Evolutionary conservation across 2,797 vertebrate genomes (phyloP), one percentile per base, ranked within the genome.

Genomic region (Hydrophis major): DNA sequence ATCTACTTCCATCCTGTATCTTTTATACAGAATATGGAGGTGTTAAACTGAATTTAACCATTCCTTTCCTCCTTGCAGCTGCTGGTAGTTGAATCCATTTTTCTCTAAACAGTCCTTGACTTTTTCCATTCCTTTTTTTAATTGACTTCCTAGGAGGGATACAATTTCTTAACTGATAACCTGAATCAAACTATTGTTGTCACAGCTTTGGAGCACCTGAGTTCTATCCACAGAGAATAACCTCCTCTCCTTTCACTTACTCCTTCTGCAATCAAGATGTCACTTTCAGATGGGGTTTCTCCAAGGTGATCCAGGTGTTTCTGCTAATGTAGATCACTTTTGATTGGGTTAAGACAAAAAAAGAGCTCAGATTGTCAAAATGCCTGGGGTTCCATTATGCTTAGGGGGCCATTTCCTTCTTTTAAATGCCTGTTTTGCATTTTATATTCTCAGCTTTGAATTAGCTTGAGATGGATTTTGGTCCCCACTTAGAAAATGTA

Each of bases 301-400:
- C 50, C 28, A 92, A 91, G 89, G 56, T 88, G 87, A 59, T 60
- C 55, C 90, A 90, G 57, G 92, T 94, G 89, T 91, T 92, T 87
- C 74, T 53, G 32, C 78, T 88, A 66, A 89, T 78, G 90, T 57
- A 69, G 86, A 86, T 88, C 57, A 88, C 42, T 37, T 89, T 74
- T 88, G 87, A 94, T 42, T 63, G 61, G 86, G 18, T 92, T 37
- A 83, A 87, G 37, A 89, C 89, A 28, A 66, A 88, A 78, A 87
- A 74, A 83, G 22, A 16, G 4, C 32, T 89, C 93, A 32, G 56
- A 86, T 37, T 55, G 37, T 60, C 83, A 57, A 59, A 78, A 37
- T 53, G 55, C 61, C 86, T 53, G 4, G n/a, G 78, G 87, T 90
- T 28, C 42, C 87, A 91, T 63, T 87, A 59, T 20, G 32, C 32